Evolutionary conservation across 2,113 vertebrate genomes (phyloP).

Genomic region (crab-eating macaque (Macaca fascicularis)): DNA sequence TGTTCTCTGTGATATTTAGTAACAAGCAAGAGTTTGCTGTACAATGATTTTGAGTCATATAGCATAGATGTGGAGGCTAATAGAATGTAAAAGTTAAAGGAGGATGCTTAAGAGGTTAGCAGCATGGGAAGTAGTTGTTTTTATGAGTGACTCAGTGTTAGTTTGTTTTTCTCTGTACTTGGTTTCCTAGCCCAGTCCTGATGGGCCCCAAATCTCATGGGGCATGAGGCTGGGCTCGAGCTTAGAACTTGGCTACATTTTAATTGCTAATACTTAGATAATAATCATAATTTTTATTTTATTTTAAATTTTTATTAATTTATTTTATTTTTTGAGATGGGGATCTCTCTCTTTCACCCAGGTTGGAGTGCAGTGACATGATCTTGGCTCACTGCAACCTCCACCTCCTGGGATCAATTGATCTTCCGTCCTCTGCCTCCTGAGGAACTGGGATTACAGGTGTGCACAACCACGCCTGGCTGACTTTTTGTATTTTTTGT

Average conservation of each 20-base stretch:
- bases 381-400: no score
- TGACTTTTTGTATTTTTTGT: no score
- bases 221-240: background rate
- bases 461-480: no score
- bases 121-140: background rate
- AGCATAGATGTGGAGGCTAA: background rate
- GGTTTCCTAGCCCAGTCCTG: background rate
- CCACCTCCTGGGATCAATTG: no score
- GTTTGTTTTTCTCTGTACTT: slow-evolving; percentile 30
- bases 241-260: background rate
- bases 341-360: no score
- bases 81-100: background rate
- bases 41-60: background rate
- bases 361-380: no score
- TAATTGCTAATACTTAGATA: background rate
- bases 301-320: no score
- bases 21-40: background rate
- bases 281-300: no score
- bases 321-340: no score
- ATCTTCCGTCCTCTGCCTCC: no score
- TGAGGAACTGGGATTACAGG: no score
- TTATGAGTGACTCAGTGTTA: background rate
- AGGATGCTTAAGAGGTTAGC: background rate
- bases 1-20: slow-evolving; percentile 11
- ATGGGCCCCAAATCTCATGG: background rate